phyloP scores from a whole-genome alignment of 2,888 invertebrate genomes.

The Liopterus haemorrhoidalis region DNA sequence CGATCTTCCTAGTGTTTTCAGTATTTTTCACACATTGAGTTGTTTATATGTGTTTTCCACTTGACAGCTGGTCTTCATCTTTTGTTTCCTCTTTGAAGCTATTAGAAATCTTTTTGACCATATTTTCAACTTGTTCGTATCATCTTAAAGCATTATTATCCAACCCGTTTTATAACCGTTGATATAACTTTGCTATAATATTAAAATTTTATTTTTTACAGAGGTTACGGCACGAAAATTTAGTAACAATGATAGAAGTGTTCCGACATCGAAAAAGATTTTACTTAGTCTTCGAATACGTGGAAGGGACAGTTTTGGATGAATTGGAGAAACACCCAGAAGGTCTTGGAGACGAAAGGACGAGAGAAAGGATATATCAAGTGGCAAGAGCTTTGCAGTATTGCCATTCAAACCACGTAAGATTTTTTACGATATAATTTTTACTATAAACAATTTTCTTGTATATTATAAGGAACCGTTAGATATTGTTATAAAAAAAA shows the following conservation, averaged over 20 bases:
- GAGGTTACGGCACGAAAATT: constrained; percentile 82
- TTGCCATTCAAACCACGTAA: constrained; percentile 78
- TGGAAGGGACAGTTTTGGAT: constrained; percentile 79
- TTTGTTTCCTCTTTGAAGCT: no score
- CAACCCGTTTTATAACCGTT: constrained; percentile 17
- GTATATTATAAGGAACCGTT: background rate
- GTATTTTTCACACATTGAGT: no score
- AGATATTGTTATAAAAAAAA: no score
- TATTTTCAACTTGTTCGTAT: background rate
- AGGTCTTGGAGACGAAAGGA: constrained; percentile 66
- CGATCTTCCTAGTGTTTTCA: no score
- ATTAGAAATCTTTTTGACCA: background rate
- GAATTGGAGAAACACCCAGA: constrained; percentile 69
- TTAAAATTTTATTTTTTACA: constrained; percentile 41
- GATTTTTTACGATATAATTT: constrained; percentile 34
- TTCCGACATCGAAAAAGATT: constrained; percentile 77
- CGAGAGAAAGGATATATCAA: constrained; percentile 73
- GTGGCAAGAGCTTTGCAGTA: constrained; percentile 74
- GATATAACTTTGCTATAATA: no score
- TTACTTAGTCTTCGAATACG: constrained; percentile 82
- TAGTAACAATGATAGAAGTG: constrained; percentile 84
- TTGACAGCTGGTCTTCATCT: no score
- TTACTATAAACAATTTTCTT: constrained; percentile 3
- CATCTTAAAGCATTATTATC: background rate
- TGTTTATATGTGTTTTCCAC: no score